A percentile compares a stretch with the other conserved stretches of the same genome.
These are phyloP conservation scores for Eristalis pertinax DNA, from an alignment of 2,888 invertebrate genomes.

Conservation along the genomic window DNA sequence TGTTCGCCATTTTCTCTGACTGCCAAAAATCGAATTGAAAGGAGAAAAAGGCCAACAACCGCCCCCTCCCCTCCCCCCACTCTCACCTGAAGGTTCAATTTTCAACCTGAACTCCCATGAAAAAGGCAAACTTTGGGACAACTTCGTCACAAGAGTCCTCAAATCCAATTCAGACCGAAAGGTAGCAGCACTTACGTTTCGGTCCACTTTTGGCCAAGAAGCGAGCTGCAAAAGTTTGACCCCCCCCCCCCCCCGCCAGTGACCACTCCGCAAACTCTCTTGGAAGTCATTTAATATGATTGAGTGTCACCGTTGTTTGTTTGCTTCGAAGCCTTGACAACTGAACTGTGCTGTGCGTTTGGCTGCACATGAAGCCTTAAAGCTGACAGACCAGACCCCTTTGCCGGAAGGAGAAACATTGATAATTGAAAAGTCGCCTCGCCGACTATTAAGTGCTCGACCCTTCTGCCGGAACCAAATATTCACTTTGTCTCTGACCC, in stretches of 20 bases:
- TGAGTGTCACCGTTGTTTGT: background rate
- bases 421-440: background rate
- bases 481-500: background rate
- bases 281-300: background rate
- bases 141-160: background rate
- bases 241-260: background rate
- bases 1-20: background rate
- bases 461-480: background rate
- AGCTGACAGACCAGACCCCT: background rate
- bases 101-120: background rate
- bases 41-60: no score
- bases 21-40: background rate
- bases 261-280: background rate
- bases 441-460: background rate
- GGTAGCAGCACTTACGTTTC: background rate
- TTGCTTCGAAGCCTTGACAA: no score
- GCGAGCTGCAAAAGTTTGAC: no score
- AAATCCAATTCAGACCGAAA: background rate
- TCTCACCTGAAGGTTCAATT: background rate
- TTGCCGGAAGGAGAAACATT: background rate
- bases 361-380: background rate
- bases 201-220: background rate
- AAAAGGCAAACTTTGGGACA: background rate
- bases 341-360: no score
- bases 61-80: background rate